Conservation (phyloP, 2,113 vertebrate species). For the Aphyosemion australe region DNA sequence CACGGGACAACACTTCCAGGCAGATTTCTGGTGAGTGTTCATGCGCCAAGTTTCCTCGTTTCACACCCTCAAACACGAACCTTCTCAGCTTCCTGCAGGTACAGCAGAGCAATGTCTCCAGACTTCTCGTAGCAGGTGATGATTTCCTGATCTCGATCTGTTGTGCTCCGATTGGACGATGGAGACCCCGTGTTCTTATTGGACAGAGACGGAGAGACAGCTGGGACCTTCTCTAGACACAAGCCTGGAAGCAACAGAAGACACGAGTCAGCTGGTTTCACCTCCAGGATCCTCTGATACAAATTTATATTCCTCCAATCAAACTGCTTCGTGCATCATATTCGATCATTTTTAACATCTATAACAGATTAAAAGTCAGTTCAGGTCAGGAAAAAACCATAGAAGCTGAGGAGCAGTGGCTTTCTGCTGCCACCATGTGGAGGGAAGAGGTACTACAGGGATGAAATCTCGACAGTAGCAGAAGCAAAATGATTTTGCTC, state of each 20-base stretch:
- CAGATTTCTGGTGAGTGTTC: not conserved
- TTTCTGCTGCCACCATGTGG: constrained; percentile 53
- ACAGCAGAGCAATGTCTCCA: constrained; percentile 95
- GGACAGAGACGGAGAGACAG: constrained; percentile 84
- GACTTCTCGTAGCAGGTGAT: constrained; percentile 97
- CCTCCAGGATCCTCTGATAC: not conserved
- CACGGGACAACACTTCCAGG: not conserved
- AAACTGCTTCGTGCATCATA: not conserved
- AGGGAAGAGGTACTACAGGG: constrained; percentile 21
- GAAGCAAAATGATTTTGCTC: no score
- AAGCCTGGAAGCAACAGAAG: constrained; percentile 79
- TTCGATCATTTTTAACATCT: not conserved
- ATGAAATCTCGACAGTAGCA: not conserved
- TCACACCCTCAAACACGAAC: constrained; percentile 71
- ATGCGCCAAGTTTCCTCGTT: not conserved
- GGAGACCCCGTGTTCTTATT: constrained; percentile 81
- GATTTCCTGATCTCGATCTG: constrained; percentile 89
- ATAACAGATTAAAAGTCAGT: not conserved
- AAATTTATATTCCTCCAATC: not conserved
- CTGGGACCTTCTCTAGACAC: constrained; percentile 91
- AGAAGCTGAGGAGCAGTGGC: not conserved
- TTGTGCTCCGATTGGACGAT: constrained; percentile 74
- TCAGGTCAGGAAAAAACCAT: not conserved
- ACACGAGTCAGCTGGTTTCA: not conserved
- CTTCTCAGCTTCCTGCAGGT: constrained; percentile 97